A percentile compares a stretch with the other conserved stretches of the same genome.
These are phyloP conservation scores for Calidris pugnax DNA, from an alignment of 2,113 vertebrate species.

Conservation along the genomic window DNA sequence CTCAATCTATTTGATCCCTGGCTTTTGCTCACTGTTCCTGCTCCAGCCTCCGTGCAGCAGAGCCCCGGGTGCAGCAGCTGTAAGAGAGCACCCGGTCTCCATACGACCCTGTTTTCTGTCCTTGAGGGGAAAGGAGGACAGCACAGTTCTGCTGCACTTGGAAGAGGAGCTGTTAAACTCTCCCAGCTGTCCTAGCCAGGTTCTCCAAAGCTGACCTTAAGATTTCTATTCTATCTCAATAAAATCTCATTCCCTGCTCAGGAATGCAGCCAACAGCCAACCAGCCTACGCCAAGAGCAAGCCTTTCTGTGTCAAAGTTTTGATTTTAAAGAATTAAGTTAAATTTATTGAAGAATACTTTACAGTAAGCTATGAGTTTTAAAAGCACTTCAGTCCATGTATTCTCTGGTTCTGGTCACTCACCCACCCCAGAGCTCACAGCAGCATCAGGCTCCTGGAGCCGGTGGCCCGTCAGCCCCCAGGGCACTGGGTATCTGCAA, in stretches of 20 bases:
- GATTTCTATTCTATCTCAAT: too few relatives aligned
- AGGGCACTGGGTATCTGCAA: not conserved
- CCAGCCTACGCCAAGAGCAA: too few relatives aligned
- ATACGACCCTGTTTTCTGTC: not conserved
- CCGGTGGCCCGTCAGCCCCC: not conserved
- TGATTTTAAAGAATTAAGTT: too few relatives aligned
- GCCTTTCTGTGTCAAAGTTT: too few relatives aligned
- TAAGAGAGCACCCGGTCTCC: not conserved
- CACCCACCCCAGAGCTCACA: not conserved
- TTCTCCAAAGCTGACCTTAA: too few relatives aligned
- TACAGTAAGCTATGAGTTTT: too few relatives aligned
- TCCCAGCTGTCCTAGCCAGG: too few relatives aligned
- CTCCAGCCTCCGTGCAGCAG: not conserved
- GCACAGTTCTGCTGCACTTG: not conserved
- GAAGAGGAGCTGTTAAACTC: not conserved
- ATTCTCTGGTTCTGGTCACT: not conserved
- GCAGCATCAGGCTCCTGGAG: not conserved
- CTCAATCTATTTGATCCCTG: constrained; percentile 5
- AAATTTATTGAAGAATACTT: too few relatives aligned
- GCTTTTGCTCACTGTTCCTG: not conserved
- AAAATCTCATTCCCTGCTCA: too few relatives aligned
- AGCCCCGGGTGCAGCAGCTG: constrained; percentile 21
- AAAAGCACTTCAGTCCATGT: not conserved
- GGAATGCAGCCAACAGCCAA: too few relatives aligned
- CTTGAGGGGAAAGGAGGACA: not conserved